phyloP scores from a whole-genome alignment of 2,797 vertebrate genomes.

The Prunella strophiata region DNA sequence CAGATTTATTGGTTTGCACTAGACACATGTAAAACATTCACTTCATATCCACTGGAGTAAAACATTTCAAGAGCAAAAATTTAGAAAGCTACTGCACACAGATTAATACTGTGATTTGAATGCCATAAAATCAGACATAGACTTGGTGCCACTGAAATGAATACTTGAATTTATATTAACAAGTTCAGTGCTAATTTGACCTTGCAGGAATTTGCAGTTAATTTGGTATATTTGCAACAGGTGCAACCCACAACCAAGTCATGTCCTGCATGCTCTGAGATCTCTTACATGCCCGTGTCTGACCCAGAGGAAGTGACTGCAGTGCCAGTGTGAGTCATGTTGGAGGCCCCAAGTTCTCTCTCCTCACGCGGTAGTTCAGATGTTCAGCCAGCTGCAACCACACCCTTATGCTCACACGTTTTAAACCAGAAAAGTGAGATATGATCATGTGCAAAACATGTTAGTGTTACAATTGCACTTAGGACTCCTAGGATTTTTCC shows the following conservation, averaged over 20 bases:
- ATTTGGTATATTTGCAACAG: not conserved
- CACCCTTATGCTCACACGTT: not conserved
- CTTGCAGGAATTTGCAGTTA: not conserved
- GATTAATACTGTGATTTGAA: not conserved
- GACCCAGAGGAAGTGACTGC: not conserved
- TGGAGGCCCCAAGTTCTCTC: not conserved
- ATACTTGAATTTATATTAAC: not conserved
- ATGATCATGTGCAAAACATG: not conserved
- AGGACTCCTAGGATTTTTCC: not conserved
- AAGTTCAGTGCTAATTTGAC: not conserved
- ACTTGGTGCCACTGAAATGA: not conserved
- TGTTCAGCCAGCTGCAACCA: conserved; percentile 10
- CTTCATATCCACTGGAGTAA: not conserved
- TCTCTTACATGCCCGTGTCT: not conserved
- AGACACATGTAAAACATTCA: not conserved
- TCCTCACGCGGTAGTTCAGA: not conserved
- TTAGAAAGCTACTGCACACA: not conserved
- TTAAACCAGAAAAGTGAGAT: conserved; percentile 21
- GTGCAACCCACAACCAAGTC: not conserved
- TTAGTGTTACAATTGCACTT: not conserved
- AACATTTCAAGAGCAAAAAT: not conserved
- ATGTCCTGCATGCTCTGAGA: not conserved
- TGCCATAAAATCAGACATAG: not conserved
- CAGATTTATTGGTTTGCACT: not conserved
- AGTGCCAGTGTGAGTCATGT: not conserved